Conservation (phyloP, 2,888 invertebrate species). For the Nomada hirtipes region DNA sequence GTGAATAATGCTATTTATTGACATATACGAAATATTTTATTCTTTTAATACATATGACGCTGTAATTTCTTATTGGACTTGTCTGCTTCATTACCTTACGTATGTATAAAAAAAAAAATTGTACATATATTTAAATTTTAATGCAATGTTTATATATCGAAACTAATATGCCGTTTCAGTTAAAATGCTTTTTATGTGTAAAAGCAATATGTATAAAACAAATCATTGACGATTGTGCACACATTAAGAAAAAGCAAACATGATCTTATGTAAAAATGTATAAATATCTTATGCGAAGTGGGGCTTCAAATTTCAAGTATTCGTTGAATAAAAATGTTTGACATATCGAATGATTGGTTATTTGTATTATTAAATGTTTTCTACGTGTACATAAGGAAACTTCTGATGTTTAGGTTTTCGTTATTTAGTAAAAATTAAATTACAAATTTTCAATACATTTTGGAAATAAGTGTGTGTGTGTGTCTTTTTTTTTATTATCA, state of each 20-base stretch:
- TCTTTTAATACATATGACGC: constrained; percentile 37
- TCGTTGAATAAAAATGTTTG: constrained; percentile 59
- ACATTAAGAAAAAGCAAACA: constrained; percentile 49
- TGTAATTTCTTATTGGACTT: constrained; percentile 38
- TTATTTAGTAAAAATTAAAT: constrained; percentile 8
- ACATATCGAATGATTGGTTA: constrained; percentile 28
- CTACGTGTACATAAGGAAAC: constrained; percentile 1
- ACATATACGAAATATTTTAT: constrained; percentile 47
- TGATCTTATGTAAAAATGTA: constrained; percentile 66
- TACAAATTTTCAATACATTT: constrained; percentile 24
- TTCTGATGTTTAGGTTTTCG: not conserved
- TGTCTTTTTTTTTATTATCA: constrained; percentile 64
- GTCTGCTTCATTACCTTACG: constrained; percentile 43
- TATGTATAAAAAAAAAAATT: constrained; percentile 42
- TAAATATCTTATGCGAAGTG: constrained; percentile 64
- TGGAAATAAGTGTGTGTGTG: constrained; percentile 43
- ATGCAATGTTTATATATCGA: not conserved
- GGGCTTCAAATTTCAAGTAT: constrained; percentile 48
- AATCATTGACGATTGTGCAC: constrained; percentile 41
- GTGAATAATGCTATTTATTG: constrained; percentile 64
- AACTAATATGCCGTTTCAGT: not conserved
- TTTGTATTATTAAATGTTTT: constrained; percentile 19
- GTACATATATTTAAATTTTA: constrained; percentile 48
- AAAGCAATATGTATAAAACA: constrained; percentile 54
- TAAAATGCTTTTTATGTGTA: constrained; percentile 49